Conservation (phyloP, 1,140 invertebrate genomes). For the Microplitis demolitor region DNA sequence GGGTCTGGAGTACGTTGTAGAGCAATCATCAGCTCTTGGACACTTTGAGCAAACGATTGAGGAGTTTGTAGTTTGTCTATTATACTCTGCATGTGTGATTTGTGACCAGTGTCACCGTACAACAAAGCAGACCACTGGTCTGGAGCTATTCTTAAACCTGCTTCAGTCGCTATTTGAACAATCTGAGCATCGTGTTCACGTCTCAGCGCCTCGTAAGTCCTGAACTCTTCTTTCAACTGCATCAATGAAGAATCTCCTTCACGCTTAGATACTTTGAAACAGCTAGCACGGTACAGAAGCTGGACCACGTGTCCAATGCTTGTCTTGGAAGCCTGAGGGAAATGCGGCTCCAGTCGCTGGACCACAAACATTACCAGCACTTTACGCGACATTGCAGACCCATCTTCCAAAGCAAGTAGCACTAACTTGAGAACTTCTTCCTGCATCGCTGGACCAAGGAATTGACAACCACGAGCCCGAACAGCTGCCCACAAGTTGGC, state of each 20-base stretch:
- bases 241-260: constrained; percentile 97
- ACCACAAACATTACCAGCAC: constrained; percentile 99
- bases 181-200: constrained; percentile 98
- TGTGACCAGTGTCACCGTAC: constrained; percentile 94
- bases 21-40: constrained; percentile 91
- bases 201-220: constrained; percentile 90
- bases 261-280: constrained; percentile 97
- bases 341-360: constrained; percentile 91
- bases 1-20: constrained; percentile 91
- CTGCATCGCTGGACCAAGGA: constrained; percentile 99
- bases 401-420: constrained; percentile 91
- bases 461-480: constrained; percentile 94
- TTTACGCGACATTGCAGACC: constrained; percentile 95
- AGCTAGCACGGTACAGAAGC: constrained; percentile 94
- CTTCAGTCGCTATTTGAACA: constrained; percentile 96
- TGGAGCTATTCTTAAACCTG: constrained; percentile 93
- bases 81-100: constrained; percentile 99
- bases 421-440: constrained; percentile 96
- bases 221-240: constrained; percentile 98
- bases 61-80: constrained; percentile 94
- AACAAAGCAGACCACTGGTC: constrained; percentile 97
- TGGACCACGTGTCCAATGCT: constrained; percentile 99
- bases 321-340: constrained; percentile 97
- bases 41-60: constrained; percentile 86
- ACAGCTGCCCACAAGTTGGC: constrained; percentile 97